A percentile compares a stretch with the other conserved stretches of the same genome.
phyloP scores from a whole-genome alignment of 2,888 invertebrate genomes.

The Eupithecia vulgata region DNA sequence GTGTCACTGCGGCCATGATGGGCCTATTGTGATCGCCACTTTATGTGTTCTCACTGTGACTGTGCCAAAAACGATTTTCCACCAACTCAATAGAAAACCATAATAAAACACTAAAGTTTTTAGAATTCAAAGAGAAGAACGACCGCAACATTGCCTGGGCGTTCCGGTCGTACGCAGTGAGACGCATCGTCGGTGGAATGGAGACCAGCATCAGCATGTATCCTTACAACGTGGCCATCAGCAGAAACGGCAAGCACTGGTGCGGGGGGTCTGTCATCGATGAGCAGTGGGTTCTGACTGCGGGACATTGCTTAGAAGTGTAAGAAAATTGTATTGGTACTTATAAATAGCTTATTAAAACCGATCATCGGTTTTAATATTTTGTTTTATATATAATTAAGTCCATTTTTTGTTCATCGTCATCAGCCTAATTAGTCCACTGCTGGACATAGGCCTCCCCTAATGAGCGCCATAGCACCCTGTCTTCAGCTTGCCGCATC shows the following conservation, averaged over 20 bases:
- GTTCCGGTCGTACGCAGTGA: slow-evolving; percentile 70
- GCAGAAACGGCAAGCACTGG: slow-evolving; percentile 73
- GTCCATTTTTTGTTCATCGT: too few relatives aligned
- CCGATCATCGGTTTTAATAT: too few relatives aligned
- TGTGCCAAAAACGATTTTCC: too few relatives aligned
- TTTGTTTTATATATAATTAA: too few relatives aligned
- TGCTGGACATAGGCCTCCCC: too few relatives aligned
- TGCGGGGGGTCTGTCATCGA: slow-evolving; percentile 79
- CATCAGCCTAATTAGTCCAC: too few relatives aligned
- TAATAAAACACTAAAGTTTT: neutral
- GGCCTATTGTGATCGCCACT: too few relatives aligned
- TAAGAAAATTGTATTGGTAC: slow-evolving; percentile 49
- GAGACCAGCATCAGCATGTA: slow-evolving; percentile 76
- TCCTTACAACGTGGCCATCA: slow-evolving; percentile 76
- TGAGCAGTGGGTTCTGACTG: slow-evolving; percentile 78
- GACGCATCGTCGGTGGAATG: slow-evolving; percentile 78
- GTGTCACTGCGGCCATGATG: too few relatives aligned
- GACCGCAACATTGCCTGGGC: slow-evolving; percentile 69
- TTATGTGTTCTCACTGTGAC: too few relatives aligned
- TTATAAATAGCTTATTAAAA: too few relatives aligned
- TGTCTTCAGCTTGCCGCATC: too few relatives aligned
- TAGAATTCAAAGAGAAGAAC: slow-evolving; percentile 56
- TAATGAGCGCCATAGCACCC: too few relatives aligned
- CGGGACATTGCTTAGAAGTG: slow-evolving; percentile 77
- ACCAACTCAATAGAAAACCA: neutral